Conservation (phyloP, 2,797 vertebrate genomes). For the Peromyscus attwateri region DNA sequence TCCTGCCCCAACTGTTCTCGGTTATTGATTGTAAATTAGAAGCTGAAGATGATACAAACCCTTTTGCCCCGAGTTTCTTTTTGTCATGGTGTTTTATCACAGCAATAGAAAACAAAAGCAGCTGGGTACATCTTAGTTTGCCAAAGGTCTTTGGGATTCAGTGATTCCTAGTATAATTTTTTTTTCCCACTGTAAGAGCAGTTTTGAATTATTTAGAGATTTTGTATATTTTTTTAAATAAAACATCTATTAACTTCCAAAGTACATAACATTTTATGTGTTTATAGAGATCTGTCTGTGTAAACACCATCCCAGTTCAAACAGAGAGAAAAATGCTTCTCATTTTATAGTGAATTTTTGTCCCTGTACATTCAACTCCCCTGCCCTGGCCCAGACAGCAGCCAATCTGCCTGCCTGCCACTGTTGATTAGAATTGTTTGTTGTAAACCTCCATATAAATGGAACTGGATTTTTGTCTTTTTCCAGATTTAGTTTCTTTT, state of each 20-base stretch:
- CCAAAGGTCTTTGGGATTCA: not conserved
- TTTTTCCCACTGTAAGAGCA: not conserved
- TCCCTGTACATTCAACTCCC: not conserved
- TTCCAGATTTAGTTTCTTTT: not conserved
- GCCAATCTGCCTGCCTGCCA: not conserved
- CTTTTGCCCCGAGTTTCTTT: not conserved
- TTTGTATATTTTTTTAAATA: not conserved
- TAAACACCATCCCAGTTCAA: not conserved
- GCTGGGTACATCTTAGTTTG: not conserved
- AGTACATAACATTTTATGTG: not conserved
- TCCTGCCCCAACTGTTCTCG: not conserved
- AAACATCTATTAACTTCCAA: not conserved
- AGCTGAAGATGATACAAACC: not conserved
- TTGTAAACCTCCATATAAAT: not conserved
- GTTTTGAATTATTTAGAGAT: not conserved
- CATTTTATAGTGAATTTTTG: not conserved
- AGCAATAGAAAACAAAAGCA: not conserved
- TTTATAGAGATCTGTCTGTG: not conserved
- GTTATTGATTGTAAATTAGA: not conserved
- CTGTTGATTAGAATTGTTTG: not conserved
- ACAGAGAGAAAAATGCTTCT: not conserved
- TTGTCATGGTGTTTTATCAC: not conserved
- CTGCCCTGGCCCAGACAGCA: rapidly evolving
- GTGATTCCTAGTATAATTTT: not conserved
- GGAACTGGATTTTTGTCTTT: not conserved